Conservation (phyloP, 2,888 invertebrate genomes). For the Agrochola litura region DNA sequence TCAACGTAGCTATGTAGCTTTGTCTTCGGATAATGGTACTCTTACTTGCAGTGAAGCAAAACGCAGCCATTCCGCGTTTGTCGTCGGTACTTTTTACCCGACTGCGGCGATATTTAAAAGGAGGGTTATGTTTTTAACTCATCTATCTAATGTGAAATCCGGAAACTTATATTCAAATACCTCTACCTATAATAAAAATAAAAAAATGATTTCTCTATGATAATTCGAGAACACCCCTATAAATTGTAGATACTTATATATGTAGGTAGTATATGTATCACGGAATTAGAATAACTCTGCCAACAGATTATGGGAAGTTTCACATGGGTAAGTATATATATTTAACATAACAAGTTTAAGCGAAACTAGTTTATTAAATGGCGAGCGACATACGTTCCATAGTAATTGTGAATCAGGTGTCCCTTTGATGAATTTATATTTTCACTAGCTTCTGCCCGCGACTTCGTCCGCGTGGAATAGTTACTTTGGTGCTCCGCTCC, state of each 20-base stretch:
- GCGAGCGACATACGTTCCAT: conserved; percentile 38
- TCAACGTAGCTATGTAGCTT: not conserved
- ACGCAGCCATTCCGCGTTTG: not conserved
- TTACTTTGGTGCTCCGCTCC: too few species aligned
- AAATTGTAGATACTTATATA: not conserved
- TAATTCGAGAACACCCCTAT: not conserved
- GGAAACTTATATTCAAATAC: not conserved
- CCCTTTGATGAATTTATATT: not conserved
- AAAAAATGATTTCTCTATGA: not conserved
- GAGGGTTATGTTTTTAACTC: not conserved
- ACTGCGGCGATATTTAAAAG: not conserved
- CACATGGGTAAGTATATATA: conserved; percentile 4
- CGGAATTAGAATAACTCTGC: conserved; percentile 17
- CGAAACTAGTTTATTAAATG: conserved; percentile 54
- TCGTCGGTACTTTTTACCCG: not conserved
- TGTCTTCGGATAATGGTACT: not conserved
- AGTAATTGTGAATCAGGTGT: conserved; percentile 29
- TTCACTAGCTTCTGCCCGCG: too few species aligned
- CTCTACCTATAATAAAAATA: not conserved
- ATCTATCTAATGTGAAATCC: not conserved
- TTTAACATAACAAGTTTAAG: conserved; percentile 58
- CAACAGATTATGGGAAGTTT: conserved; percentile 22
- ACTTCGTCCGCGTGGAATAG: too few species aligned
- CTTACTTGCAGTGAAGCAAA: not conserved
- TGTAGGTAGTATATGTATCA: not conserved